Evolutionary conservation across 2,113 vertebrate genomes (phyloP), one percentile per base, ranked within the genome.

Genomic region (Phyllostomus discolor): DNA sequence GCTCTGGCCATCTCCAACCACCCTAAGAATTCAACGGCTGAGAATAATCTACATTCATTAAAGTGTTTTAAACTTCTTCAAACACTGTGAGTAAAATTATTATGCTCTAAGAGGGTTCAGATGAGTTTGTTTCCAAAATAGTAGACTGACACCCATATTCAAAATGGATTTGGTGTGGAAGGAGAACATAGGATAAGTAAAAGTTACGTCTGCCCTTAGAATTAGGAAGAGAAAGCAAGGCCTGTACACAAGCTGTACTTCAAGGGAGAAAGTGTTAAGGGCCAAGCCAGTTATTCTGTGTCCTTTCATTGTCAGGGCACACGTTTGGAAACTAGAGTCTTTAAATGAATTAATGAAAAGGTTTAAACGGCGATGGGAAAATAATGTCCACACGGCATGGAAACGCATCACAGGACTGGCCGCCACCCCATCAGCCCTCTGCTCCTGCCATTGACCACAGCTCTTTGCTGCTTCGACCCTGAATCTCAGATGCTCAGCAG

Each of bases 121-220:
- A 76, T 91, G 91, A 86, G 81, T 92, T 92, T 90, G 5, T 67
- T 90, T 62, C 35, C 33, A 88, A 97, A 92, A 78, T 88, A 94
- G 81, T 54, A 90, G 43, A 78, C 24, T 76, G 16, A 38, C 20
- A 92, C 52, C 70, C 59, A 62, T 67, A 12, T 78, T 90, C 66
- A 94, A 76, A 82, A 8, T 50, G 16, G 22, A 79, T 89, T 88
- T 83, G 22, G 11, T 88, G 3, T n/a, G 8, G 31, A 83, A 94
- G 33, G 35, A 80, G 87, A 83, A 62, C 17, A 7, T 66, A 72
- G 76, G 38, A 43, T 54, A 82, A 69, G 2, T 11, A 91, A 91
- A 94, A 17, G 4, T 70, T 90, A 62, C n/a, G 33, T 78, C 70
- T 95, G 11, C 52, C 38, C 46, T 94, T 72, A 94, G 89, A 62